Evolutionary conservation across 2,113 vertebrate species (phyloP), one percentile per base, ranked within the genome.

Genomic region (Myotis brandtii): DNA sequence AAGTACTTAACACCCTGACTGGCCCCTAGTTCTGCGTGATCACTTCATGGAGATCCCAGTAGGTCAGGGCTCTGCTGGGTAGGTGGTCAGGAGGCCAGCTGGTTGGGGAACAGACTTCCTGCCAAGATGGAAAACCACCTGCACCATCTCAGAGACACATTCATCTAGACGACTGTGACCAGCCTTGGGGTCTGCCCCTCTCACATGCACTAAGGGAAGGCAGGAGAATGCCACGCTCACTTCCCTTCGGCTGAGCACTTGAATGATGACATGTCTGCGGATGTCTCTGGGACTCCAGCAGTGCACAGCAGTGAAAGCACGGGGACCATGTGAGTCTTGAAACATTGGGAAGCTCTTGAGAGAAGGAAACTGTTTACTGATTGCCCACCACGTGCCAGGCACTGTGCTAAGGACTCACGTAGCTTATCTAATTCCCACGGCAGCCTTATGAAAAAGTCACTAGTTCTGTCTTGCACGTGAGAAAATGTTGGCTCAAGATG

Each of bases 341-440:
- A 52, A 66, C 83, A 30, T 25, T 37, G 32, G 79, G 40, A 97
- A 95, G n/a, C 37, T 73, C 80, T 62, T 12, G 9, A 93, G 64
- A 40, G 32, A 89, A 93, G 54, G 56, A 50, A 95, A 64, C 46
- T 8, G 32, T 79, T 81, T 86, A 11, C 43, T 23, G 25, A 10
- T 64, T 80, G 21, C 17, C 9, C 46, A 21, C 40, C 50, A 50
- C 1, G 12, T 79, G 32, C 48, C n/a, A 48, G 66, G 46, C 6
- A 5, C 43, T 72, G 6, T 79, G 46, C 25, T 62, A 54, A 62
- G 76, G 32, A 13, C 30, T 73, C 10, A 23, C 0, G 66, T 54
- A 56, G 40, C 34, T 59, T 46, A 56, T 34, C n/a, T 40, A 46
- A 59, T 75, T 86, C 79, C 81, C 21, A 0, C n/a, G 27, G 48